Evolutionary conservation across 2,888 invertebrate species (phyloP), one percentile per base, ranked within the genome.

Genomic region (Nymphalis polychloros): DNA sequence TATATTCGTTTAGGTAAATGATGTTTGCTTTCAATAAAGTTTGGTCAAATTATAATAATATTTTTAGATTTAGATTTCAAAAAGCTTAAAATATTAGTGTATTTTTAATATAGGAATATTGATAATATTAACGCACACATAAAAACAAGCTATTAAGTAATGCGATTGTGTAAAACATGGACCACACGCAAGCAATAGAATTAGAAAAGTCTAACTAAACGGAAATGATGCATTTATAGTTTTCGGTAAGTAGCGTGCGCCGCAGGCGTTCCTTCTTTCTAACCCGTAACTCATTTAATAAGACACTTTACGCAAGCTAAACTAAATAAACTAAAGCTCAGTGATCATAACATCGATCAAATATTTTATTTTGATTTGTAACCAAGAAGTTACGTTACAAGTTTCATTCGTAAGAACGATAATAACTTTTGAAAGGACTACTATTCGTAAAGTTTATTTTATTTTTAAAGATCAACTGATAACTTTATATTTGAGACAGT

Each of bases 211-310:
- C 84, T 77, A 79, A 84, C 85, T 85, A 86, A 88, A 88, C 87
- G 88, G 89, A 90, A 90, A 90, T 83, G 84, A 84, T 82, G 84
- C 86, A 90, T 90, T 86, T 86, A 81, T 81, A 79, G 82, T 80
- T 82, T 84, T 81, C 46, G 84, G 84, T 83, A 81, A 81, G 80
- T 79, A 80, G 78, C 78, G 77, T 77, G 79, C 89, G 85, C 90
- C 83, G 87, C 90, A 84, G 91, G 90, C 86, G 88, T 85, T 81
- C 88, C 81, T 85, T 84, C 80, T 83, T 84, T 86, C 82, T 81
- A 86, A 86, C 83, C 84, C 88, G 86, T 90, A 90, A 90, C 83
- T 90, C 87, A 88, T 87, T 83, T 86, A 87, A 87, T 87, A 89
- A 88, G 87, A 88, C 85, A 88, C 81, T 86, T 70, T 70, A 88